Conservation (phyloP, 53 echinoderm and acorn worm genomes). For the Stichopus horrens region DNA sequence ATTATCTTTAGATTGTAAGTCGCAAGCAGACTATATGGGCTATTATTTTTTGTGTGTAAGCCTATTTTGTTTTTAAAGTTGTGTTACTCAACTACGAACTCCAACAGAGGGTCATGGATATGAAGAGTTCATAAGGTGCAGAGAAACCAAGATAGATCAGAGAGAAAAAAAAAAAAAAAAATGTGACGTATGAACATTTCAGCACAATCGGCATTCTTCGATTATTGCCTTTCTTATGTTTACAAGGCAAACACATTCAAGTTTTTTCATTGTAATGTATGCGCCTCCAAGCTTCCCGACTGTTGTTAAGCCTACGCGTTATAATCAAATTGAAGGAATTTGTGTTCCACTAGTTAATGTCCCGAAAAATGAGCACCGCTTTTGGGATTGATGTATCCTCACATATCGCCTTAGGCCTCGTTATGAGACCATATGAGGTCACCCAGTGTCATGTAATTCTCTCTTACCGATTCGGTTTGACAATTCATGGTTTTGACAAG, state of each 20-base stretch:
- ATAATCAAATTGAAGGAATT: slow-evolving; percentile 23
- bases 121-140: too few relatives aligned
- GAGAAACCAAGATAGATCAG: too few relatives aligned
- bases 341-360: slow-evolving; percentile 19
- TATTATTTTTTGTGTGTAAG: too few relatives aligned
- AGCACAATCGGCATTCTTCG: too few relatives aligned
- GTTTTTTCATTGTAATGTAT: not conserved
- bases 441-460: not conserved
- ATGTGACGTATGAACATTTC: too few relatives aligned
- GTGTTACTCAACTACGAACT: too few relatives aligned
- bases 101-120: too few relatives aligned
- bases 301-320: slow-evolving; percentile 22
- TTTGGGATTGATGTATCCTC: not conserved
- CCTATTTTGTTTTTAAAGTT: too few relatives aligned
- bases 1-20: too few relatives aligned
- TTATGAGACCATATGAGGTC: not conserved
- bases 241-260: not conserved
- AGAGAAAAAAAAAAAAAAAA: too few relatives aligned
- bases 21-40: too few relatives aligned
- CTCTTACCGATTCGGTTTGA: not conserved
- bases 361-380: too few relatives aligned
- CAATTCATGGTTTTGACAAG: slow-evolving; percentile 11
- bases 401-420: slow-evolving; percentile 8
- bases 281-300: slow-evolving; percentile 20
- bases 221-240: not conserved